Conservation (phyloP, 2,797 vertebrate species). For the Coranthus polyacanthus region DNA sequence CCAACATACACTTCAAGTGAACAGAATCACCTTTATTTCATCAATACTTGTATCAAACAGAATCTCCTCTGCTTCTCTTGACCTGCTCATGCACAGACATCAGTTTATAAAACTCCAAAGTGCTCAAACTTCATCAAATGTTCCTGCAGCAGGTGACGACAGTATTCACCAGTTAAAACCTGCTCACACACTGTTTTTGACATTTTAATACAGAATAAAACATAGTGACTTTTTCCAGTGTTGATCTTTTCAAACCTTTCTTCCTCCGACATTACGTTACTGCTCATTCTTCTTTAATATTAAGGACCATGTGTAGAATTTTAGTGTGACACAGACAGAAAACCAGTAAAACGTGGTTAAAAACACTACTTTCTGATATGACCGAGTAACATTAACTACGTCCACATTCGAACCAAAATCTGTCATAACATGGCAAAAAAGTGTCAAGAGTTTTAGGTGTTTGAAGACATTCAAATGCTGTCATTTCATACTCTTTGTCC, state of each 20-base stretch:
- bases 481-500: too few species aligned
- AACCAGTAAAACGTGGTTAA: neutral
- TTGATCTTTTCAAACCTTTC: too few species aligned
- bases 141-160: neutral
- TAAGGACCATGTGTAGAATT: too few species aligned
- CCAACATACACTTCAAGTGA: neutral
- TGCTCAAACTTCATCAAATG: neutral
- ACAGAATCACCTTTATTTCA: constrained; percentile 18
- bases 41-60: constrained; percentile 6
- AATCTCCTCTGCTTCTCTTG: neutral
- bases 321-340: neutral
- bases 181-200: too few species aligned
- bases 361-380: too few species aligned
- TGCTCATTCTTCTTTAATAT: neutral
- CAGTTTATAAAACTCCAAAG: neutral
- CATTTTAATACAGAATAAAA: too few species aligned
- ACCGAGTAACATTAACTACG: too few species aligned
- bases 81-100: constrained; percentile 3
- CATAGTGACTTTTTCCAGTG: too few species aligned
- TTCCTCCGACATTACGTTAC: too few species aligned
- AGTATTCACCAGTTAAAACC: neutral
- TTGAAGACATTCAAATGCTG: too few species aligned
- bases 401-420: too few species aligned
- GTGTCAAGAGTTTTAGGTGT: too few species aligned
- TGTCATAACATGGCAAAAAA: neutral